Evolutionary conservation across 1,140 invertebrate species (phyloP).

Genomic region (Aphelenchoides fujianensis): DNA sequence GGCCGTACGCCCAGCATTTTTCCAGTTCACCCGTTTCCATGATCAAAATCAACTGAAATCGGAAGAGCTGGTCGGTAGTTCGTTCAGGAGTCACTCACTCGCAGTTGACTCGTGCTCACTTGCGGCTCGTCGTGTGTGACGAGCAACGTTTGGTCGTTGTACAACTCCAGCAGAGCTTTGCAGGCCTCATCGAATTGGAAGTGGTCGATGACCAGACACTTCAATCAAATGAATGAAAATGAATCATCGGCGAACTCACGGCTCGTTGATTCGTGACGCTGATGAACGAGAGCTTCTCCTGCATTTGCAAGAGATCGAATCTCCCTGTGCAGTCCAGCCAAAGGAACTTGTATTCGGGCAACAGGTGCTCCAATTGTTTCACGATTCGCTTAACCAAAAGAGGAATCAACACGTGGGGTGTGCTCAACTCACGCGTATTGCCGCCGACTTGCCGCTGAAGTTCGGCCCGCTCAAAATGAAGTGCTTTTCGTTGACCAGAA

Average conservation of each 20-base stretch:
- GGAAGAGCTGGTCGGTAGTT: too few relatives aligned
- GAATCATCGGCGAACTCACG: conserved; percentile 18
- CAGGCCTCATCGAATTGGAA: conserved; percentile 28
- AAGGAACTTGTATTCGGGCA: conserved; percentile 30
- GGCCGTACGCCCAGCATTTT: conserved; percentile 25
- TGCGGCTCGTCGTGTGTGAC: conserved; percentile 17
- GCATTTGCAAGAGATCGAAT: conserved; percentile 33
- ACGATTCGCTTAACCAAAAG: conserved; percentile 9
- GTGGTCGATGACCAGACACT: conserved; percentile 33
- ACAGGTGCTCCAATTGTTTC: conserved; percentile 25
- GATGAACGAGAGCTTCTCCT: conserved; percentile 22
- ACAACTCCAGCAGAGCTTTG: conserved; percentile 29
- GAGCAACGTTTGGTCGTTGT: conserved; percentile 30
- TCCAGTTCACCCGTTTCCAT: conserved; percentile 31
- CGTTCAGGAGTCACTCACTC: conserved; percentile 1
- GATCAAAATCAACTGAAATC: conserved; percentile 36
- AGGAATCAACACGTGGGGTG: background rate
- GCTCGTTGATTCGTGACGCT: conserved; percentile 4
- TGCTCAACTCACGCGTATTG: conserved; percentile 11
- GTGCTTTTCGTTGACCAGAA: conserved; percentile 15
- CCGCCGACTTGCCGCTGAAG: conserved; percentile 30
- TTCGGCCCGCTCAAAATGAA: conserved; percentile 30
- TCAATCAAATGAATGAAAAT: conserved; percentile 11
- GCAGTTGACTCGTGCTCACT: background rate
- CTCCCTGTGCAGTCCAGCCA: conserved; percentile 30